Evolutionary conservation across 2,113 vertebrate genomes (phyloP).

Genomic region (Macaca mulatta): DNA sequence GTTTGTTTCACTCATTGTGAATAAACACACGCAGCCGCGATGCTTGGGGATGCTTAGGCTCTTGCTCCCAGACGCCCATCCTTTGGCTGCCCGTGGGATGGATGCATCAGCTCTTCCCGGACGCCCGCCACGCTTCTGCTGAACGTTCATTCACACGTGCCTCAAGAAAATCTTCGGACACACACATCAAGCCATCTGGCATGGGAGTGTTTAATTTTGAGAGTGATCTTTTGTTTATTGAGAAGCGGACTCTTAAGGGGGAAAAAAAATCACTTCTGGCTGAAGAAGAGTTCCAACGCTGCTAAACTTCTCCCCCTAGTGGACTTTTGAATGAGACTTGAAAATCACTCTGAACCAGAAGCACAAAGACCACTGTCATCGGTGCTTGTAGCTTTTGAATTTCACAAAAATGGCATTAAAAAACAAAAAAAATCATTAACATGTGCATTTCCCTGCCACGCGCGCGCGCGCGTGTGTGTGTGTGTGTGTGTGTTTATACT

Average conservation of each 20-base stretch:
- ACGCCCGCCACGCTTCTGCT: not conserved
- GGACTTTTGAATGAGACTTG: not conserved
- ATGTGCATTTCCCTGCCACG: not conserved
- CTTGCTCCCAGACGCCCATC: rapidly evolving
- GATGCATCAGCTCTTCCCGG: not conserved
- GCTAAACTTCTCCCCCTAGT: constrained; percentile 65
- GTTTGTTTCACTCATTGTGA: not conserved
- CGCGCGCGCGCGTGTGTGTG: rapidly evolving
- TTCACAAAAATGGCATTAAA: not conserved
- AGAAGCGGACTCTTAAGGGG: not conserved
- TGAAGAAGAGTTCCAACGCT: not conserved
- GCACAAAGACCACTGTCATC: rapidly evolving
- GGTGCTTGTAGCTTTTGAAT: not conserved
- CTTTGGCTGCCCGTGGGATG: rapidly evolving
- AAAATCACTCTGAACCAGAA: not conserved
- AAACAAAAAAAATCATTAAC: not conserved
- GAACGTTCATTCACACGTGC: not conserved
- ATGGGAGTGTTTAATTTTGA: rapidly evolving
- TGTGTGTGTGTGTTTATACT: too few relatives aligned
- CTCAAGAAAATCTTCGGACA: not conserved
- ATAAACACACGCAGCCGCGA: not conserved
- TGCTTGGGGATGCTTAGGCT: not conserved
- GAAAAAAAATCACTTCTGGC: rapidly evolving
- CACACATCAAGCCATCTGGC: not conserved
- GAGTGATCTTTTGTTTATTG: not conserved